Conservation (phyloP, 2,113 vertebrate genomes). For the Gnathochromis pfefferi region DNA sequence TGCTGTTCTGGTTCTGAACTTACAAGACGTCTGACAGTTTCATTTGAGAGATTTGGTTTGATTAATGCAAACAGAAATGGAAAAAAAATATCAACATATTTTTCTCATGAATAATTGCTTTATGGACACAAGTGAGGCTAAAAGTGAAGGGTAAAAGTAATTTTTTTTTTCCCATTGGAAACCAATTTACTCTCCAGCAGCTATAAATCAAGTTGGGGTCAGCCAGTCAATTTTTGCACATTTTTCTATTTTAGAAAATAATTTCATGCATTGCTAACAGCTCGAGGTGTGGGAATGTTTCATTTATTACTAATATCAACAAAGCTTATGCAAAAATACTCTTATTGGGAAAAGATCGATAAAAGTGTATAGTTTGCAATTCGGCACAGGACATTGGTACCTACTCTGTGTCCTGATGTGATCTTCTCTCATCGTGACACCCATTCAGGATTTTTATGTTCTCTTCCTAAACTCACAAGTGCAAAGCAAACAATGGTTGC, state of each 20-base stretch:
- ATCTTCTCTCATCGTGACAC: not conserved
- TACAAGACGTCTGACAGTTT: not conserved
- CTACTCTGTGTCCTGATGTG: not conserved
- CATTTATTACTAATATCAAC: not conserved
- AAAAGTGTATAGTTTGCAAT: not conserved
- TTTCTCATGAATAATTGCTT: not conserved
- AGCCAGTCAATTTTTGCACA: not conserved
- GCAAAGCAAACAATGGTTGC: slow-evolving; percentile 16
- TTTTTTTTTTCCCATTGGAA: not conserved
- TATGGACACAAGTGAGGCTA: not conserved
- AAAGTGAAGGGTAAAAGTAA: not conserved
- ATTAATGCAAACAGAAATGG: not conserved
- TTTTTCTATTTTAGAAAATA: not conserved
- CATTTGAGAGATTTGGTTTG: not conserved
- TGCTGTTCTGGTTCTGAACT: not conserved
- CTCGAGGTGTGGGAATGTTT: not conserved
- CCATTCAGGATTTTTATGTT: not conserved
- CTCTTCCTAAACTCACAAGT: not conserved
- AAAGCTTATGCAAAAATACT: not conserved
- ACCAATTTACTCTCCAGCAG: not conserved
- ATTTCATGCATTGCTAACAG: not conserved
- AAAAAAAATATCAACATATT: not conserved
- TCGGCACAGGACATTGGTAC: not conserved
- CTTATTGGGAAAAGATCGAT: not conserved
- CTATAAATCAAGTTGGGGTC: not conserved